These are phyloP conservation scores for Eilema griseolum DNA, from an alignment of 2,888 invertebrate species.

Conservation along the genomic window DNA sequence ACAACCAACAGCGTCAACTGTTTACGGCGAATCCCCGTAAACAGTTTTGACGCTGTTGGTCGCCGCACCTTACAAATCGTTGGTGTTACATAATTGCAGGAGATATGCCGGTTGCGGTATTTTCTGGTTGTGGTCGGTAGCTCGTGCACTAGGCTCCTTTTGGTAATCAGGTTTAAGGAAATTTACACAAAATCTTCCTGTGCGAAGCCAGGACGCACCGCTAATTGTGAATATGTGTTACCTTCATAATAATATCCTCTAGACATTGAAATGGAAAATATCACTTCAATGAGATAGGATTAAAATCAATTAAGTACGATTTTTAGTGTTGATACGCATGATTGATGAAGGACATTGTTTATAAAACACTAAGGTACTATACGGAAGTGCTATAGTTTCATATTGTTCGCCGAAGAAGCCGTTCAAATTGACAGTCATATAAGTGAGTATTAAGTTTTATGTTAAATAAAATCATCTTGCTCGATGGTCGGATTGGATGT, in stretches of 20 bases:
- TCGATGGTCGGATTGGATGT: too few species aligned
- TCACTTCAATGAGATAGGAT: not conserved
- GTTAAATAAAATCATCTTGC: not conserved
- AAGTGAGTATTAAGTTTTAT: not conserved
- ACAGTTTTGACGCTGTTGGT: too few species aligned
- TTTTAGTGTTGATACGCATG: not conserved
- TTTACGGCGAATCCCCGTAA: too few species aligned
- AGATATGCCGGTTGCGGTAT: too few species aligned
- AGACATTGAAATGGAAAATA: not conserved
- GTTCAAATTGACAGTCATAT: not conserved
- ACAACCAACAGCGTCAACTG: too few species aligned
- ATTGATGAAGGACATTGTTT: conserved; percentile 2
- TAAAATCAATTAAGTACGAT: conserved; percentile 1
- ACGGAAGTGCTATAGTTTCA: not conserved
- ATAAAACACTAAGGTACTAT: not conserved
- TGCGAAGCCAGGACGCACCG: not conserved
- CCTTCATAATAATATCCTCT: not conserved
- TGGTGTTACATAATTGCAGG: too few species aligned
- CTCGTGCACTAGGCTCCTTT: too few species aligned
- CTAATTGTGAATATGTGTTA: not conserved
- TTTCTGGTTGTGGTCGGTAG: too few species aligned
- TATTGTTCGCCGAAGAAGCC: not conserved
- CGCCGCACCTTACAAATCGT: too few species aligned
- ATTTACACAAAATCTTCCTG: not conserved
- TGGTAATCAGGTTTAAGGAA: not conserved